Evolutionary conservation across 2,888 invertebrate species (phyloP), one percentile per base, ranked within the genome.

Genomic region (Petrolisthes manimaculis): DNA sequence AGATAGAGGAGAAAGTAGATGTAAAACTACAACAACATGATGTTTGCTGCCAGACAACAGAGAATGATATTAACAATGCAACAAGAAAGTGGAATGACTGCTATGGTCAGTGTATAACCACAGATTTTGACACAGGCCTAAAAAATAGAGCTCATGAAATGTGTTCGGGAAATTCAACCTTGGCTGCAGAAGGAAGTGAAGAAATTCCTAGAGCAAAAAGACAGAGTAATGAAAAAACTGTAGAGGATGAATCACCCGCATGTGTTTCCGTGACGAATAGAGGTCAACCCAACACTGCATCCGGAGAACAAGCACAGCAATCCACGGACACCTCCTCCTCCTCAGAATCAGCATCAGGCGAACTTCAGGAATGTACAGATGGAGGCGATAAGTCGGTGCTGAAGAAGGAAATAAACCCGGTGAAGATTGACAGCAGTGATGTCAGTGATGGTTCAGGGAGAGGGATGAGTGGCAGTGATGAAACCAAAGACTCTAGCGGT

Each of bases 61-160:
- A 86, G 5, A 82, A 86, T 75, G 86, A 86, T 14, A 77, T 86
- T 14, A 53, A 81, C 4, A 53, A 61, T 0, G 86, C 86, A n/a
- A 82, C 77, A 82, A 82, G 54, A 9, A 86, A 61, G 54, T 86
- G 86, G 86, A 82, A 86, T 12, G 56, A 54, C 24, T 54, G 75
- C 21, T 21, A 6, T 37, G 69, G 5, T 55, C 69, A 37, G 21
- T 69, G n/a, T 69, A 85, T 1, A 82, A 86, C 61, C 77, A 86
- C 75, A 75, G 75, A 8, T 61, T 71, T 37, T 21, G 53, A 37
- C 82, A 86, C 37, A 51, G 80, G 6, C 54, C 56, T 9, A 61
- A 18, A 9, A 61, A 9, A 61, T 18, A 61, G 67, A 14, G 18
- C 67, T 18, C 67, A 61, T 9, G 12, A 61, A 9, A 61, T 61